phyloP scores from a whole-genome alignment of 2,797 vertebrate species.

The Pangasius krempfi region DNA sequence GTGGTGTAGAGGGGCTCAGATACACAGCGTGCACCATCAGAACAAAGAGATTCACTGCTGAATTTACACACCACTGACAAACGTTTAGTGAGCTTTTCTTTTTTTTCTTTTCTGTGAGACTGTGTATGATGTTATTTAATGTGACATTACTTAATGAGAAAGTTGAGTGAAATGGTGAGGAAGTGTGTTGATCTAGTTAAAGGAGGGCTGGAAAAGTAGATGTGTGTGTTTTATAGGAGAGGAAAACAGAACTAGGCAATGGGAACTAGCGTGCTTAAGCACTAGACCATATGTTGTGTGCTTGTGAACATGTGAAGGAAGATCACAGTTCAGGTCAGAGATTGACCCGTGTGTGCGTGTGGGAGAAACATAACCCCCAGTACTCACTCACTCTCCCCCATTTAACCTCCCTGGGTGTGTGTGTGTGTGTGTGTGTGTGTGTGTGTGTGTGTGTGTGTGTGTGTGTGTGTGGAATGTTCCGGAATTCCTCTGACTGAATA shows the following conservation, averaged over 20 bases:
- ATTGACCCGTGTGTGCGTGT: conserved; percentile 49
- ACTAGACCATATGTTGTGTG: conserved; percentile 34
- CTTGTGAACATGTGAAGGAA: conserved; percentile 3
- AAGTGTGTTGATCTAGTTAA: neutral
- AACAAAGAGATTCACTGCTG: neutral
- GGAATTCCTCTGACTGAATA: conserved; percentile 65
- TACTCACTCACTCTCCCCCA: neutral
- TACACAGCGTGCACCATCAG: neutral
- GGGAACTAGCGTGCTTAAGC: conserved; percentile 6
- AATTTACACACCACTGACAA: neutral
- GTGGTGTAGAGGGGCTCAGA: neutral
- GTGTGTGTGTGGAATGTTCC: conserved; percentile 74
- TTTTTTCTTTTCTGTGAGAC: neutral
- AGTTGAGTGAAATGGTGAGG: neutral
- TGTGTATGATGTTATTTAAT: neutral
- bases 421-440: conserved; percentile 29
- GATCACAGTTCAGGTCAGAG: conserved; percentile 32
- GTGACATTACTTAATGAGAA: neutral
- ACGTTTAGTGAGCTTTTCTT: neutral
- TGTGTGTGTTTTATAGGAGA: neutral
- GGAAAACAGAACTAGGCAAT: neutral
- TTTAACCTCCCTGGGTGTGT: conserved; percentile 51
- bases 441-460: conserved; percentile 39
- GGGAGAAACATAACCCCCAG: conserved; percentile 15
- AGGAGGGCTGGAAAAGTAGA: neutral